Base-by-base conservation (phyloP, 2,113 vertebrate genomes). In the Platichthys stellatus region DNA sequence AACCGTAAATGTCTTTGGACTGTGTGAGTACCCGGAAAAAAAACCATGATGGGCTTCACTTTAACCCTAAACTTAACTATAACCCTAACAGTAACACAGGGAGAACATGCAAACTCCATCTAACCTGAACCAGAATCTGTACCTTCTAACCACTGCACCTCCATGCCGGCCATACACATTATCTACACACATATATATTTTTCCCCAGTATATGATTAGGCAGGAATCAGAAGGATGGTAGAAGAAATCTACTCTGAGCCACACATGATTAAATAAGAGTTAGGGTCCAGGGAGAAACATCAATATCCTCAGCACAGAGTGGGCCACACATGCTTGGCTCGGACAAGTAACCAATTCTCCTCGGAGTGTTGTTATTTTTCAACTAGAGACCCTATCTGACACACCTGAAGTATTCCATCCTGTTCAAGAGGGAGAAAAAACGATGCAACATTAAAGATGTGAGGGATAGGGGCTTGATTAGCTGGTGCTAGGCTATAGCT, bases 371-470 rank as follows among this genome's bases (percentile, higher is more conserved):
- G 28, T 74, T 61, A 83, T 75, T 72, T 62, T 80, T 86, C 24
- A 76, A 65, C 82, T 80, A 26, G 60, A 74, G 49, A 83, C 65
- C 57, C 67, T 72, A 72, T 81, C 71, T 84, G 82, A 85, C 86
- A 82, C 53, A 45, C 51, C 57, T 81, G 65, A 79, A 83, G 85
- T 69, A 88, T 87, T 79, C 47, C 59, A 75, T 84, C 79, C 66
- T 51, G 43, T 69, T 81, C 72, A 82, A 78, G 40, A 10, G 65
- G 35, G 64, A 70, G 63, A 63, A 56, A 80, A 78, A 53, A 9
- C 8, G 4, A 21, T 78, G 56, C 72, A 40, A 21, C 45, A 47
- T 62, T 79, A 82, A 86, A 79, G 81, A 85, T 38, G 82, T 69
- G 69, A 73, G 54, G 54, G 76, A 79, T 63, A 76, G 51, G 53